Conservation (phyloP, 2,113 vertebrate species). For the Thamnophis sirtalis region DNA sequence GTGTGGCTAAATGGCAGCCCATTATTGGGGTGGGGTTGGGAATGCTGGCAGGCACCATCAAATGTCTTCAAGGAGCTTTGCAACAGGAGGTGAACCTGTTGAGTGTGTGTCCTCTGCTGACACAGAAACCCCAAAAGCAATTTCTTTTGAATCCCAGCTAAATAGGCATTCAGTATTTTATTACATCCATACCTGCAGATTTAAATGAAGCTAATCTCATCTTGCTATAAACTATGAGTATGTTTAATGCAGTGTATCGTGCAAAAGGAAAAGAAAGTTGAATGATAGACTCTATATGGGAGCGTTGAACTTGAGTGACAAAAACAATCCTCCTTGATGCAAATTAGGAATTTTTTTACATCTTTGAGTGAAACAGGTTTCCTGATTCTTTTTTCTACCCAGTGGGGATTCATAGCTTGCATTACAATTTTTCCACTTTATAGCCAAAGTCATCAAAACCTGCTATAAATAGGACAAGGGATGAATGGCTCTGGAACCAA, state of each 20-base stretch:
- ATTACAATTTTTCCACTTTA: neutral
- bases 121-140: neutral
- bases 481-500: neutral
- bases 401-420: neutral
- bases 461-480: neutral
- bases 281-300: neutral
- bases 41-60: neutral
- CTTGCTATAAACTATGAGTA: neutral
- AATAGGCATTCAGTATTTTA: neutral
- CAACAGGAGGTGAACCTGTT: neutral
- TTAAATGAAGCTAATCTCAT: neutral
- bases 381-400: neutral
- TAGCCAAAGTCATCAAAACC: neutral
- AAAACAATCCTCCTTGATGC: neutral
- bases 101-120: neutral
- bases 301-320: neutral
- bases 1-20: neutral
- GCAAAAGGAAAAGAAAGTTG: neutral
- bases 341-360: neutral
- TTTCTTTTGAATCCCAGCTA: neutral
- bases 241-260: neutral
- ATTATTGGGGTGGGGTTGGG: neutral
- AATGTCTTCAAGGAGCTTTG: neutral
- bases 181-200: neutral
- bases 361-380: neutral